These are phyloP conservation scores for Athalia circularis DNA, from an alignment of 2,888 invertebrate species.

Conservation along the genomic window DNA sequence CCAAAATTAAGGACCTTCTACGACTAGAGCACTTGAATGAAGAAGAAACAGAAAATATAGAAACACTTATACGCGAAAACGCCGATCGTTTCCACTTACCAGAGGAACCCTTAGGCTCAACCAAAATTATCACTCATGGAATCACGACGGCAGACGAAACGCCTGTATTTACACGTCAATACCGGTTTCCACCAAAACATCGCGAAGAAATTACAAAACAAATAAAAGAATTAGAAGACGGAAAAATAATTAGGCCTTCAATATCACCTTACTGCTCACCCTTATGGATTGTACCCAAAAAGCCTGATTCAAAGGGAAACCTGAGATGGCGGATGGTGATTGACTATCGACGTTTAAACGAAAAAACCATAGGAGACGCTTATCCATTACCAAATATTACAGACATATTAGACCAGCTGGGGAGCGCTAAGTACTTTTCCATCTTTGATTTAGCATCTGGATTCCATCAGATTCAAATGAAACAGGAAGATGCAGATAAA, in stretches of 20 bases:
- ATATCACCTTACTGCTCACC: conserved; percentile 63
- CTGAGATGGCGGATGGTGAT: conserved; percentile 56
- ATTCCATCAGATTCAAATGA: conserved; percentile 39
- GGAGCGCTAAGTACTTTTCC: conserved; percentile 47
- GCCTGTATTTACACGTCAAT: conserved; percentile 31
- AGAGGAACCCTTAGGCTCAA: background rate
- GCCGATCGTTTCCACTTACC: background rate
- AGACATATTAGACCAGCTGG: conserved; percentile 60
- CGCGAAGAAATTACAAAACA: conserved; percentile 25
- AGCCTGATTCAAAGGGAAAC: conserved; percentile 53
- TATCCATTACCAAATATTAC: conserved; percentile 58
- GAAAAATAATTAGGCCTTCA: conserved; percentile 52
- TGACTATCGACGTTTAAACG: conserved; percentile 60
- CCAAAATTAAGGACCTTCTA: background rate
- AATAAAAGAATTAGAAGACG: background rate
- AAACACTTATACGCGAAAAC: background rate
- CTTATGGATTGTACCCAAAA: conserved; percentile 54
- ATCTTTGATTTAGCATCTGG: conserved; percentile 32
- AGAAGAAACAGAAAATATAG: background rate
- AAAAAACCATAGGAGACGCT: conserved; percentile 57
- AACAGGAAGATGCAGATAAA: conserved; percentile 46
- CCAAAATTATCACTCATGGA: conserved; percentile 38
- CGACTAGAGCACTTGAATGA: background rate
- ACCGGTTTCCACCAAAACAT: conserved; percentile 21
- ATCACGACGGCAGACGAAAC: conserved; percentile 32